These are phyloP conservation scores for Hylomyscus alleni DNA, from an alignment of 2,797 vertebrate species.

Conservation along the genomic window DNA sequence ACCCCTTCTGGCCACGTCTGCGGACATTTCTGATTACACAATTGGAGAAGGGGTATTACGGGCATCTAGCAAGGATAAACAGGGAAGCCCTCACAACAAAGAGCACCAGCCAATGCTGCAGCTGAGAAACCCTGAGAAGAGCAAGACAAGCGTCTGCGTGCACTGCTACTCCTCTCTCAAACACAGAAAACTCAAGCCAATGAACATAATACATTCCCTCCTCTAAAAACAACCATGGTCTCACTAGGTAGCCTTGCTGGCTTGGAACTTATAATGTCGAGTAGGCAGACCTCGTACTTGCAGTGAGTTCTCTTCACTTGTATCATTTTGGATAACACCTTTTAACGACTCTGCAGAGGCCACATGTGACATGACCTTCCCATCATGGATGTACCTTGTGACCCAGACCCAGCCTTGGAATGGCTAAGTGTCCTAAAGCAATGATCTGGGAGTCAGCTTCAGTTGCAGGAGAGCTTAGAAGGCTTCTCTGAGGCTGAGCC, in stretches of 20 bases:
- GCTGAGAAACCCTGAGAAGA: background rate
- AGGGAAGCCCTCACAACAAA: background rate
- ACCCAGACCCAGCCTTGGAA: conserved; percentile 64
- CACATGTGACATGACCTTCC: conserved; percentile 22
- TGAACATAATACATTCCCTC: background rate
- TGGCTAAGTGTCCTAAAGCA: background rate
- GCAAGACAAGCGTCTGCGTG: background rate
- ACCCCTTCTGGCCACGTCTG: background rate
- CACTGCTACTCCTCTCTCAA: background rate
- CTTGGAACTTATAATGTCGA: background rate
- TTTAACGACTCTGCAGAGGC: conserved; percentile 41
- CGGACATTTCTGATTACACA: background rate
- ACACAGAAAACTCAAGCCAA: background rate
- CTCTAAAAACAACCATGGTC: background rate
- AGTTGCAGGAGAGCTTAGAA: conserved; percentile 12
- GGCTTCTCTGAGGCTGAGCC: background rate
- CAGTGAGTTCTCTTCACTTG: background rate
- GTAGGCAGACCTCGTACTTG: background rate
- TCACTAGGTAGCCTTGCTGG: background rate
- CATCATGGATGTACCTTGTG: conserved; percentile 14
- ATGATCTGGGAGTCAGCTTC: conserved; percentile 15
- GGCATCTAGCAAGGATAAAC: background rate
- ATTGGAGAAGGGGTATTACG: background rate
- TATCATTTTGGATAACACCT: conserved; percentile 38
- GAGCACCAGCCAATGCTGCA: background rate